Percentiles rank a stretch among this genome's conserved stretches.
phyloP scores from a whole-genome alignment of 1,140 invertebrate species.

The Leptinotarsa texana region DNA sequence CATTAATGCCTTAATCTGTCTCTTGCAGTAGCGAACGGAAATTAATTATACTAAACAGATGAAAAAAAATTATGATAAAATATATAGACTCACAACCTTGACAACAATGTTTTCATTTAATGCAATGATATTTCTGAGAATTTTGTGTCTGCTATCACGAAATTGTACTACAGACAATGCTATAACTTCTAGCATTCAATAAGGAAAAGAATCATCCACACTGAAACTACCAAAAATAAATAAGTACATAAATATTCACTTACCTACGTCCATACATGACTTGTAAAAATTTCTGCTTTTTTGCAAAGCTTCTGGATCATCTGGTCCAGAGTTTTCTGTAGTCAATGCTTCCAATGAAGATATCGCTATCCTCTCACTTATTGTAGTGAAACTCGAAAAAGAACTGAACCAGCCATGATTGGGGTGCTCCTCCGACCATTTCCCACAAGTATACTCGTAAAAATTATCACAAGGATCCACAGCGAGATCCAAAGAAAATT shows the following conservation, averaged over 20 bases:
- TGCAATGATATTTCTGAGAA: too few species aligned
- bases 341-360: constrained; percentile 62
- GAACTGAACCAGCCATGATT: constrained; percentile 74
- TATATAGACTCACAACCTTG: too few species aligned
- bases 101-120: too few species aligned
- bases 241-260: constrained; percentile 37
- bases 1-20: too few species aligned
- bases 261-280: constrained; percentile 48
- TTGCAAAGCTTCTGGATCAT: constrained; percentile 39
- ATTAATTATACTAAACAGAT: too few species aligned
- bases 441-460: constrained; percentile 69
- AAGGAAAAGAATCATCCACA: too few species aligned
- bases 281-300: constrained; percentile 41
- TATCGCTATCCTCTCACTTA: constrained; percentile 60
- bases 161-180: too few species aligned
- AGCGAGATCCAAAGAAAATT: constrained; percentile 63
- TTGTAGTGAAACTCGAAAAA: constrained; percentile 54
- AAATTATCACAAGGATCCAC: constrained; percentile 70
- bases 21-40: too few species aligned
- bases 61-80: too few species aligned
- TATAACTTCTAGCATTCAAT: too few species aligned
- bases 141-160: too few species aligned
- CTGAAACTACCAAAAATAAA: too few species aligned
- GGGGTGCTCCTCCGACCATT: constrained; percentile 71
- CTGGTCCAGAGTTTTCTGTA: constrained; percentile 30